Base-by-base conservation (phyloP, 2,888 invertebrate genomes). In the Drosophila maculinotata region DNA sequence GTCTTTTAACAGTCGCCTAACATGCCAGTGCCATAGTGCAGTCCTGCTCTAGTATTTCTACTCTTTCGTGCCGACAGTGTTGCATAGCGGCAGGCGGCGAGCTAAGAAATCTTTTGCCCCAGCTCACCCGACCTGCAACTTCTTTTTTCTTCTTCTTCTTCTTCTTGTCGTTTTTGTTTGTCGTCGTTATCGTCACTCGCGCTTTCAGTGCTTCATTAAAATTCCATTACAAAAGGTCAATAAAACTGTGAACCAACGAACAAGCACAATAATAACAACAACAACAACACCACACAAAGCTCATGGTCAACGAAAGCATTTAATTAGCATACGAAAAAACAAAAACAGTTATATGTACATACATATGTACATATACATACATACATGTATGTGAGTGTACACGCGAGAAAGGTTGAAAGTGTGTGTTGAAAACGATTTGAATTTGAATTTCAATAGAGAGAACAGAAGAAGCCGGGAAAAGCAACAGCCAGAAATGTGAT, bases 291-390 rank as follows among this genome's bases (percentile, higher is more conserved):
- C 39, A 58, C 14, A 38, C 30, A 53, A 67, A 82, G 76, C 87
- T 83, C 87, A 83, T 83, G 82, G 82, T 83, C 87, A 83, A 85
- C 76, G 86, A 82, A 87, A 87, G 86, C 83, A 82, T 82, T 83
- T 79, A 87, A 83, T 83, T 83, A 83, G 74, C 87, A 83, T 83
- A 81, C 53, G 65, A 56, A 57, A 45, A 26, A 41, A 48, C 12
- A 67, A 56, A 63, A 63, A 72, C 56, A 38, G 49, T 56, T 52
- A 66, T 56, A 63, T 53, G 63, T 47, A 65, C 17, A 5, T 5
- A 17, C 10, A 12, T 10, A 14, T 31, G 20, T 20, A 20, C 20
- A 31, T 7, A 2, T 20, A 12, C 17, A 7, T 30, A 31, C 6
- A 2, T 20, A 12, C 17, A 7, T 30, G 44, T 15, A 17, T 36